A percentile compares a stretch with the other conserved stretches of the same genome.
Conservation (phyloP, 2,797 vertebrate species). For the Spondyliosoma cantharus region DNA sequence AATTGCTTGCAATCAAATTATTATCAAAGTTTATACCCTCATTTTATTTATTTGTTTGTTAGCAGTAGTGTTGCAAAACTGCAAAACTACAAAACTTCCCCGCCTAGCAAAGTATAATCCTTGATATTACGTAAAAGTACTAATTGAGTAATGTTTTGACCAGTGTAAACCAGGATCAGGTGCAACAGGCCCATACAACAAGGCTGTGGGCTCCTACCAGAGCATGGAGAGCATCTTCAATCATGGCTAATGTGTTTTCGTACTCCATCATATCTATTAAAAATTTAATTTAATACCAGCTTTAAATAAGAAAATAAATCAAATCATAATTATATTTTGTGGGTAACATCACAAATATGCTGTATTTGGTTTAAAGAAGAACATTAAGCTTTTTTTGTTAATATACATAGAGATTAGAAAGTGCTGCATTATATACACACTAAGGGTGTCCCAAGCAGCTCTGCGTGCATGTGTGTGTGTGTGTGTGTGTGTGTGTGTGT, state of each 20-base stretch:
- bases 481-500: constrained; percentile 26
- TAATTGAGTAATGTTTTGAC: neutral
- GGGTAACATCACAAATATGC: neutral
- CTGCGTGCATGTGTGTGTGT: constrained; percentile 5
- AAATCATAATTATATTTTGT: neutral
- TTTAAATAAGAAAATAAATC: constrained; percentile 10
- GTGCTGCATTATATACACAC: neutral
- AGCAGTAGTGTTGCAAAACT: neutral
- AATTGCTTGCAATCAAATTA: constrained; percentile 21
- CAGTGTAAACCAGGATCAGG: neutral
- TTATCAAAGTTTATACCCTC: constrained; percentile 1
- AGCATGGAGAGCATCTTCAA: neutral
- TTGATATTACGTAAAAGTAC: neutral
- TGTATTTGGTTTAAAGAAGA: neutral
- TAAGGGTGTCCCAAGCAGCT: constrained; percentile 21
- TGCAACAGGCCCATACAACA: neutral
- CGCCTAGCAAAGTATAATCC: neutral
- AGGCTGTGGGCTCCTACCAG: neutral
- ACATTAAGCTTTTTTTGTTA: constrained; percentile 15
- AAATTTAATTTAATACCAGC: neutral
- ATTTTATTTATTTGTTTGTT: neutral
- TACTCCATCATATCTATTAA: neutral
- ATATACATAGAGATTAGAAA: constrained; percentile 7
- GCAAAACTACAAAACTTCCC: neutral
- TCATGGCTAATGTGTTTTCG: constrained; percentile 1